These are phyloP conservation scores for Graptemys geographica DNA, from an alignment of 2,797 vertebrate species.

Conservation along the genomic window DNA sequence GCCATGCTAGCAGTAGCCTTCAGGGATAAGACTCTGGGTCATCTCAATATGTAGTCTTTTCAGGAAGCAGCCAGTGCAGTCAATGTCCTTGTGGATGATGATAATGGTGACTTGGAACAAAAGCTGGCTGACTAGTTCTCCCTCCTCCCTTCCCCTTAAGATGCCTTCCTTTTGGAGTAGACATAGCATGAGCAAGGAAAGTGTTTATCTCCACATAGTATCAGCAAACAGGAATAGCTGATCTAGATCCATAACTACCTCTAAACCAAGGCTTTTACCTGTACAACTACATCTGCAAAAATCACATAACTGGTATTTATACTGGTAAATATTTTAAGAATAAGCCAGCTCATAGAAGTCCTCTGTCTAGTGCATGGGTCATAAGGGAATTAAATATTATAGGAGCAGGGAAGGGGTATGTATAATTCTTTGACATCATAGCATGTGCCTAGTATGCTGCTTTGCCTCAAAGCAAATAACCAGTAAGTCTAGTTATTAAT, in stretches of 20 bases:
- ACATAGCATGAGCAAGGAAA: background rate
- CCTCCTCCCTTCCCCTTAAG: background rate
- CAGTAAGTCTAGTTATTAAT: background rate
- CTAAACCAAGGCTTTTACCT: no score
- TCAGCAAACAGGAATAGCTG: no score
- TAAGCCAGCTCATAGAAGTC: background rate
- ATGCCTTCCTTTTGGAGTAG: background rate
- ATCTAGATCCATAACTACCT: no score
- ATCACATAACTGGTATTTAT: no score
- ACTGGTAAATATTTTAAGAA: background rate
- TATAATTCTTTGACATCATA: background rate
- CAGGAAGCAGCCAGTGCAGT: background rate
- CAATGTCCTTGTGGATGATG: background rate
- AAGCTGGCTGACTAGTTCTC: background rate
- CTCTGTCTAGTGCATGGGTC: background rate
- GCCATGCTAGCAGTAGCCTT: background rate
- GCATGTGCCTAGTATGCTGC: background rate
- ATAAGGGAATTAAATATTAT: background rate
- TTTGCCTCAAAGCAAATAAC: background rate
- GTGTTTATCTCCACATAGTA: background rate
- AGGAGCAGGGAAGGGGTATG: background rate
- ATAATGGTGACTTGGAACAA: background rate
- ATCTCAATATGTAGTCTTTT: background rate
- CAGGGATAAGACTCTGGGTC: background rate
- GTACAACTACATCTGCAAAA: no score